phyloP scores from a whole-genome alignment of 1,140 invertebrate species.

The Drosophila neocordata region DNA sequence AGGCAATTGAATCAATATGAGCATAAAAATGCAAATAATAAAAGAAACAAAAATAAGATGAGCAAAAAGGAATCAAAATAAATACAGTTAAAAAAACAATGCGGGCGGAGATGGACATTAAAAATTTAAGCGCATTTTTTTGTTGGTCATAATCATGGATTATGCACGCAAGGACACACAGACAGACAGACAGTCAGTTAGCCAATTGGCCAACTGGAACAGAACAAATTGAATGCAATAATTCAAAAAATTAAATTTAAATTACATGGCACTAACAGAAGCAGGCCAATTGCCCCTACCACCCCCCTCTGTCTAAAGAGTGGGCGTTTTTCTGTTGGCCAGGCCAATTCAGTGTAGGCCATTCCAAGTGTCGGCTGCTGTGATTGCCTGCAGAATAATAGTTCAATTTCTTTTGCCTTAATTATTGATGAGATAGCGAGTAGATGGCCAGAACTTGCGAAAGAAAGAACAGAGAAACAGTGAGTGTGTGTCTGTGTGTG shows the following conservation, averaged over 20 bases:
- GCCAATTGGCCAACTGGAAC: not conserved
- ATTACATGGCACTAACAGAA: conserved; percentile 19
- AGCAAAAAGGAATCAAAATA: conserved; percentile 9
- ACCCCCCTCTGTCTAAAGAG: too few species aligned
- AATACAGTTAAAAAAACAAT: not conserved
- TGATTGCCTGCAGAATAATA: conserved; percentile 65
- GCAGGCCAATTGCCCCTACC: not conserved
- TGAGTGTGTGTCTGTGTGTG: too few species aligned
- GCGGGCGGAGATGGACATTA: conserved; percentile 40
- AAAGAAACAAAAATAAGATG: conserved; percentile 39
- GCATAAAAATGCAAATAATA: conserved; percentile 52
- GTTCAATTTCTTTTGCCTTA: conserved; percentile 64
- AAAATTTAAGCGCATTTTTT: conserved; percentile 59
- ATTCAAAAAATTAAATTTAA: conserved; percentile 61
- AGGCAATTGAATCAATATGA: conserved; percentile 56
- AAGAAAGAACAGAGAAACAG: too few species aligned
- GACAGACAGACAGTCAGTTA: conserved; percentile 1
- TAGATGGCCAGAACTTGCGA: not conserved
- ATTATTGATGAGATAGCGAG: conserved; percentile 40
- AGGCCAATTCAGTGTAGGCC: too few species aligned
- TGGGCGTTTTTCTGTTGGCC: too few species aligned
- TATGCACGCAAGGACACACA: conserved; percentile 1
- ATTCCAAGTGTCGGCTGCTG: not conserved
- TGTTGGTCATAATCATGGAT: conserved; percentile 4
- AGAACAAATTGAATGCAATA: conserved; percentile 47